These are phyloP conservation scores for Crotalus horridus DNA, from an alignment of 2,113 vertebrate genomes.

Conservation along the genomic window DNA sequence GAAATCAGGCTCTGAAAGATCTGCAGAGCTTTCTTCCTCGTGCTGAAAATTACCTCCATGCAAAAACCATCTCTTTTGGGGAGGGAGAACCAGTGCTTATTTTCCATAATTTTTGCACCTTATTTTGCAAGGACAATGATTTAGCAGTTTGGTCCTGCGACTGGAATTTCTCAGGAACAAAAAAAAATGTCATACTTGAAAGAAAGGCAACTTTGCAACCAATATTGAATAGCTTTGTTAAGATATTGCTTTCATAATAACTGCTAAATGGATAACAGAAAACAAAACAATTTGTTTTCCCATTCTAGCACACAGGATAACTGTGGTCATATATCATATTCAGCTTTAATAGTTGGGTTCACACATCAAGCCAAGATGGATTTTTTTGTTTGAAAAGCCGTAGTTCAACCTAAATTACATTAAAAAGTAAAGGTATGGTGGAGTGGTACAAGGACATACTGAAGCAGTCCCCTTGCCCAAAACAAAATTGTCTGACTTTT, in stretches of 20 bases:
- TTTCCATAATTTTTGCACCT: neutral
- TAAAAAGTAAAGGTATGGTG: neutral
- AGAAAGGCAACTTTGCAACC: neutral
- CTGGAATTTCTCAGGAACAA: neutral
- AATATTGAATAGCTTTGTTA: neutral
- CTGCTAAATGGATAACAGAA: neutral
- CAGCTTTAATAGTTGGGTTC: neutral
- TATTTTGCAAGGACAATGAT: neutral
- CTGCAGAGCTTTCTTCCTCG: neutral
- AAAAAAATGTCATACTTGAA: neutral
- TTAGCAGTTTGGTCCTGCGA: neutral
- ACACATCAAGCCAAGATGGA: neutral
- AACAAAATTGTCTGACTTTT: neutral
- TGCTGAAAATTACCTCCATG: neutral
- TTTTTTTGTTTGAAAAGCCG: neutral
- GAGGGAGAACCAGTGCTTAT: neutral
- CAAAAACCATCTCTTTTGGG: slow-evolving; percentile 16
- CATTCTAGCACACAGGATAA: neutral
- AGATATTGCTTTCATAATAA: neutral
- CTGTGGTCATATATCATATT: neutral
- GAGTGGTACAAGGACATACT: neutral
- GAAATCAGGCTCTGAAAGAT: neutral
- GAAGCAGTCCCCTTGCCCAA: neutral
- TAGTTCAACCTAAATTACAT: neutral
- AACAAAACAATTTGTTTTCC: neutral